phyloP scores from a whole-genome alignment of 2,113 vertebrate genomes.

The Columbina picui region DNA sequence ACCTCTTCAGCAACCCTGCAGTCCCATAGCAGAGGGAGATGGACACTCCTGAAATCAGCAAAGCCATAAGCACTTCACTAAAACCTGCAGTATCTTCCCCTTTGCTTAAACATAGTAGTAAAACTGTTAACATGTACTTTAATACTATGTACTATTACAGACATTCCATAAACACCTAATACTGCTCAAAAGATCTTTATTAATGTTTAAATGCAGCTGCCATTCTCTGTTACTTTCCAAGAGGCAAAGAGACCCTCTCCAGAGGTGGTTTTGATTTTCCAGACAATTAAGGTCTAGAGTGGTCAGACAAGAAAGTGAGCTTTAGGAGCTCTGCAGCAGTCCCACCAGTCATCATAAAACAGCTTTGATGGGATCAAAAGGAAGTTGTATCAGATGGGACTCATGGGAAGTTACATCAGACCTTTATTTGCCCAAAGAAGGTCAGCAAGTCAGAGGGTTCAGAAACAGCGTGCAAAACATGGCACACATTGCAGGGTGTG shows the following conservation, averaged over 20 bases:
- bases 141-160: neutral
- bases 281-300: neutral
- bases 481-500: slow-evolving; percentile 51
- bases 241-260: neutral
- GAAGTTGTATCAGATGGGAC: slow-evolving; percentile 27
- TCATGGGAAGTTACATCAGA: slow-evolving; percentile 56
- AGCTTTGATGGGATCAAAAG: slow-evolving; percentile 43
- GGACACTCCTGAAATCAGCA: neutral
- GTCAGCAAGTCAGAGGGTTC: slow-evolving; percentile 61
- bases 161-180: slow-evolving; percentile 35
- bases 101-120: neutral
- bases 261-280: slow-evolving; percentile 16
- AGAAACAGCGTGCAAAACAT: slow-evolving; percentile 50
- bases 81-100: neutral
- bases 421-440: slow-evolving; percentile 44
- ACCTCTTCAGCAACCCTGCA: neutral
- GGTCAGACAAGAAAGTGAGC: slow-evolving; percentile 23
- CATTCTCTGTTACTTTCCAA: neutral
- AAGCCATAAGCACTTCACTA: neutral
- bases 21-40: neutral
- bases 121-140: neutral
- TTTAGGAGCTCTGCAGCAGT: neutral
- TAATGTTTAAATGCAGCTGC: slow-evolving; percentile 29
- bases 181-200: neutral
- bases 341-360: neutral